Percentiles rank a stretch among this genome's conserved stretches.
Conservation (phyloP, 2,888 invertebrate species). For the Onchidella celtica region DNA sequence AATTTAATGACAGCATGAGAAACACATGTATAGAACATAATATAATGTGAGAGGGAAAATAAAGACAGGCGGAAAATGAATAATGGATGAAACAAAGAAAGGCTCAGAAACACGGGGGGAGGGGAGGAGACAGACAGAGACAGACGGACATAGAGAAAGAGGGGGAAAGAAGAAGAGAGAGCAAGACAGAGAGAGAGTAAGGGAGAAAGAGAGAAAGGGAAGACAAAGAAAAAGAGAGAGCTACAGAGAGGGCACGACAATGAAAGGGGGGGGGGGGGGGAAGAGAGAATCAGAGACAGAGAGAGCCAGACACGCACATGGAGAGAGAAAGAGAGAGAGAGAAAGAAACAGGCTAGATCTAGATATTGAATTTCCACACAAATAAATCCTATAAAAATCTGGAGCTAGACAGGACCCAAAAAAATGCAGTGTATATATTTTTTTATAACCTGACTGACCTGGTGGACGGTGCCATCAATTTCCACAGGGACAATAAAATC, state of each 20-base stretch:
- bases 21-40: too few relatives aligned
- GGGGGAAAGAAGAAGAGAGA: background rate
- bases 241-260: background rate
- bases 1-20: background rate
- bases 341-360: too few relatives aligned
- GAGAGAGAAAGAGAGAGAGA: background rate
- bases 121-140: too few relatives aligned
- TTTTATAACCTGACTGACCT: too few relatives aligned
- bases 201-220: background rate
- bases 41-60: too few relatives aligned
- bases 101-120: too few relatives aligned
- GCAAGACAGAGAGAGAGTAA: background rate
- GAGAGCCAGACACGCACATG: background rate
- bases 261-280: background rate
- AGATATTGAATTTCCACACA: too few relatives aligned
- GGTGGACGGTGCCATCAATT: conserved; percentile 99
- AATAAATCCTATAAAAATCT: too few relatives aligned
- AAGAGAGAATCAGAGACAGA: background rate
- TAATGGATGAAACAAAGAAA: too few relatives aligned
- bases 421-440: too few relatives aligned
- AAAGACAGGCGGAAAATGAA: too few relatives aligned
- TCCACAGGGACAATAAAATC: conserved; percentile 99
- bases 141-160: background rate
- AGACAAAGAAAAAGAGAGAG: background rate
- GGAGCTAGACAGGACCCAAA: too few relatives aligned